Evolutionary conservation across 2,113 vertebrate species (phyloP).

Genomic region (Cricetomys ansorgei): DNA sequence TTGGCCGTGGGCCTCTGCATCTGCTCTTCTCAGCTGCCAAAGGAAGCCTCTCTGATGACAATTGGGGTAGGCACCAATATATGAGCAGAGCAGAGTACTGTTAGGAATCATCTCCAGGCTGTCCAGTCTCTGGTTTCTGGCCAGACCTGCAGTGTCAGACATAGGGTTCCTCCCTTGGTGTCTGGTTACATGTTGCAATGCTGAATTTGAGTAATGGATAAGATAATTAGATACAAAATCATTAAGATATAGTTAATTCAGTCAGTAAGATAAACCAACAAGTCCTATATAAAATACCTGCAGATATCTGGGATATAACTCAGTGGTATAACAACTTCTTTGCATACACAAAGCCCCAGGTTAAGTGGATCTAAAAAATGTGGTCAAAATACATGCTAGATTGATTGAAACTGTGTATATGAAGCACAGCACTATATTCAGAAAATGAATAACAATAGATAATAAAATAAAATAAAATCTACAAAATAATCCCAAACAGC

Average conservation of each 20-base stretch:
- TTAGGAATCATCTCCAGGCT: no score
- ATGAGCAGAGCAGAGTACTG: no score
- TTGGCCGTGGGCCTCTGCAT: no score
- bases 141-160: no score
- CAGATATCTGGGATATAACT: neutral
- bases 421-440: neutral
- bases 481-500: neutral
- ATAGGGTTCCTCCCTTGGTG: no score
- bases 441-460: neutral
- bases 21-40: no score
- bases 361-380: neutral
- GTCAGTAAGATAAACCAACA: neutral
- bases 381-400: neutral
- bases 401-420: neutral
- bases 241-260: neutral
- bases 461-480: neutral
- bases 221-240: neutral
- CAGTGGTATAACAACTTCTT: neutral
- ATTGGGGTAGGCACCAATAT: no score
- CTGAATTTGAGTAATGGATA: neutral
- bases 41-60: no score
- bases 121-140: no score
- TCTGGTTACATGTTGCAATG: neutral
- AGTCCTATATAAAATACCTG: neutral
- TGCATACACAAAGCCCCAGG: neutral